Base-by-base conservation (phyloP, 2,113 vertebrate species). In the Taurulus bubalis region DNA sequence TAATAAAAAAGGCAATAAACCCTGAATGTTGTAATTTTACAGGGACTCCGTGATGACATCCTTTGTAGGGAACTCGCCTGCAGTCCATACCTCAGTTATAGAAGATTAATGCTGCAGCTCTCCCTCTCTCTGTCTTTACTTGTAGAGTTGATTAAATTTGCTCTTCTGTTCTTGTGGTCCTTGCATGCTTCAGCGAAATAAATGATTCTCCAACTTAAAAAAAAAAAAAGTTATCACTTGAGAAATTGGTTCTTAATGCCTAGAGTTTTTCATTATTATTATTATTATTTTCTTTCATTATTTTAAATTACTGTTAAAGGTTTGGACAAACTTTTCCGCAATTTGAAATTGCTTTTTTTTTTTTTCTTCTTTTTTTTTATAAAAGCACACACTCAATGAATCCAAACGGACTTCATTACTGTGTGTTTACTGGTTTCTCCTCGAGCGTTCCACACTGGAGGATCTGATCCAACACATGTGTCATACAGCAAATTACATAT, bases 131-230 rank as follows among this genome's bases (percentile, higher is more conserved):
- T 40, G 62, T 72, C 30, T 69, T 36, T 15, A 22, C 32, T 22
- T 67, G 73, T 8, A 60, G 55, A 71, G 69, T 83, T 78, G 16
- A 83, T 87, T 82, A 74, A 67, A 62, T 77, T 67, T 80, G 45
- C 51, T 69, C 18, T 42, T 74, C 42, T 71, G 38, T 38, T 67
- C 65, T 71, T 45, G 26, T 72, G 28, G 30, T 76, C 63, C 60
- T 76, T 51, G n/a, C n/a, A 66, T 15, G 42, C 59, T 53, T 79
- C 59, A 63, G 49, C 42, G 10, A 71, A 77, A 30, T 78, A 16
- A 58, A 87, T 64, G 38, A 69, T 75, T 73, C 62, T 69, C 36
- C 26, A 56, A 34, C 67, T 71, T 30, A 81, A 84, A 79, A 34
- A 75, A 77, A 75, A 77, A 59, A 49, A 51, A 8, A 18, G 22